These are phyloP conservation scores for Chloropsis hardwickii DNA, from an alignment of 2,113 vertebrate species.

Conservation along the genomic window DNA sequence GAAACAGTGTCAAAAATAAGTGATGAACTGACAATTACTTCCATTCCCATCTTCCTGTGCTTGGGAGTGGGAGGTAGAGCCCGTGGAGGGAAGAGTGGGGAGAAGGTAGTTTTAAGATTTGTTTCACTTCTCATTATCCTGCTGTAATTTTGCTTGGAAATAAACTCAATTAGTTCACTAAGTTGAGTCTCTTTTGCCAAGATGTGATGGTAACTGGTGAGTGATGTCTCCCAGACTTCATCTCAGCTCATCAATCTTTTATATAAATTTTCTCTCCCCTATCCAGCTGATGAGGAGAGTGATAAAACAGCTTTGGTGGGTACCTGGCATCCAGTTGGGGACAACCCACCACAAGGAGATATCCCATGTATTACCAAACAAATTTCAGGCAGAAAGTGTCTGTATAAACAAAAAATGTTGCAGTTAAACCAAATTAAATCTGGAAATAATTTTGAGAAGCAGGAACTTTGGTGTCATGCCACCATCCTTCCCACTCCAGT, in stretches of 20 bases:
- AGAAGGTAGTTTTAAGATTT: background rate
- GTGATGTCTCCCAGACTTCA: background rate
- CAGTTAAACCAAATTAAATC: background rate
- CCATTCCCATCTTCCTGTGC: accelerated
- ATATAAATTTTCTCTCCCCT: background rate
- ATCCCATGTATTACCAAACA: background rate
- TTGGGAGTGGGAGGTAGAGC: background rate
- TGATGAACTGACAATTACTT: background rate
- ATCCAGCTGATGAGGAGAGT: background rate
- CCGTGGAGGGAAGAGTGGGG: accelerated
- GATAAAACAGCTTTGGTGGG: background rate
- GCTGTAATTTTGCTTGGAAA: background rate
- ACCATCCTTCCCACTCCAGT: background rate
- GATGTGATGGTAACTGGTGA: background rate
- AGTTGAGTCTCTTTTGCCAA: background rate
- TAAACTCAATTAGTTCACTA: background rate
- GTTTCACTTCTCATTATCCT: background rate
- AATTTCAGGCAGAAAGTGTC: background rate
- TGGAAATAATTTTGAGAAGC: background rate
- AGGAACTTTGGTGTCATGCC: background rate
- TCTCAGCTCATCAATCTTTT: background rate
- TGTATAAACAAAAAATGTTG: background rate
- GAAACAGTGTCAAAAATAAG: background rate
- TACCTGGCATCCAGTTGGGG: background rate
- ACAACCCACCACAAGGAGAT: accelerated